These are phyloP conservation scores for Enteromius fasciolatus DNA, from an alignment of 2,797 vertebrate genomes.

Conservation along the genomic window DNA sequence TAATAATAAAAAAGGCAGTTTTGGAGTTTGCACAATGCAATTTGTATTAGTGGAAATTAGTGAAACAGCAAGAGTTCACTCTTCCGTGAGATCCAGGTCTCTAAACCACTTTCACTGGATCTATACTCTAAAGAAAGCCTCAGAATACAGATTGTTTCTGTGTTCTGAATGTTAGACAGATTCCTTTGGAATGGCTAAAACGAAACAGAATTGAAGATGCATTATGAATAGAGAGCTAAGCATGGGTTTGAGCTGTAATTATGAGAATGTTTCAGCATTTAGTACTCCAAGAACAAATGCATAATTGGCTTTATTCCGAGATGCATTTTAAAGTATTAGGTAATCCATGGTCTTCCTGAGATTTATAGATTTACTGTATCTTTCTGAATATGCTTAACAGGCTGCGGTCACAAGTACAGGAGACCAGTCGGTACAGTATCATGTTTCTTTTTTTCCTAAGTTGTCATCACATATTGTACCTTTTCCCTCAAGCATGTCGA, in stretches of 20 bases:
- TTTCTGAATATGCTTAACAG: constrained; percentile 89
- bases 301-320: constrained; percentile 64
- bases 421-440: constrained; percentile 90
- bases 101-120: constrained; percentile 54
- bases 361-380: constrained; percentile 85
- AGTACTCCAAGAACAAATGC: constrained; percentile 46
- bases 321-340: constrained; percentile 69
- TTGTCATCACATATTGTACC: constrained; percentile 78
- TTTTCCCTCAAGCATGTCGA: constrained; percentile 81
- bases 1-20: neutral
- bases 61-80: constrained; percentile 19
- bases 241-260: constrained; percentile 7
- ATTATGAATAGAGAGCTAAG: constrained; percentile 39
- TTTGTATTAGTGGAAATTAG: constrained; percentile 36
- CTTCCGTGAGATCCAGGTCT: constrained; percentile 29
- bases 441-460: constrained; percentile 80
- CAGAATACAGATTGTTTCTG: constrained; percentile 33
- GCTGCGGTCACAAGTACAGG: constrained; percentile 88
- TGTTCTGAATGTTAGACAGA: constrained; percentile 27
- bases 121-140: constrained; percentile 27
- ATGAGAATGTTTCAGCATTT: constrained; percentile 57
- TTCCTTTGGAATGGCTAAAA: neutral
- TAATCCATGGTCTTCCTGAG: constrained; percentile 75
- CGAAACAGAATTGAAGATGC: constrained; percentile 18
- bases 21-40: neutral